Conservation (phyloP, 2,113 vertebrate genomes). For the Montifringilla adamsi region DNA sequence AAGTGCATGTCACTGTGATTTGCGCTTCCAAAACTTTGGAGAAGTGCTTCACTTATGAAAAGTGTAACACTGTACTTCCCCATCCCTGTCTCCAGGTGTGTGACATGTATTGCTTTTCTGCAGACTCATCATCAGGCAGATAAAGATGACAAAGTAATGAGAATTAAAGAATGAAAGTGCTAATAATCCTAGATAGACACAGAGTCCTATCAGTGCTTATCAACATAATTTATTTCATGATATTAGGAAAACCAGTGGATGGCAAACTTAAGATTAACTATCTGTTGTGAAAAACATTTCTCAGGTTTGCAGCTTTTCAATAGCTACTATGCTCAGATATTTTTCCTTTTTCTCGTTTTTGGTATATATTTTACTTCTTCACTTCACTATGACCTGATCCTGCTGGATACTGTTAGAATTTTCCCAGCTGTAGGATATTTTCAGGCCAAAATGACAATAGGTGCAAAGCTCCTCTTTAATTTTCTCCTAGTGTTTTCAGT, state of each 20-base stretch:
- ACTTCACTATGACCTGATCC: neutral
- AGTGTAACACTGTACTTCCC: neutral
- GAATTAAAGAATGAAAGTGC: neutral
- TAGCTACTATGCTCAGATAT: neutral
- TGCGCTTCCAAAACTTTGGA: neutral
- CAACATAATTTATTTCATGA: neutral
- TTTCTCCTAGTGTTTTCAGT: neutral
- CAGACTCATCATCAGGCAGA: neutral
- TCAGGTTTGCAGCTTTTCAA: neutral
- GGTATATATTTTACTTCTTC: neutral
- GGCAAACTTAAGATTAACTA: neutral
- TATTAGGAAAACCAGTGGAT: neutral
- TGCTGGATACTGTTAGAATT: neutral
- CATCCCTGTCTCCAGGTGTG: neutral
- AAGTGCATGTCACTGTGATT: rapidly evolving
- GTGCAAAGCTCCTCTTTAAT: neutral
- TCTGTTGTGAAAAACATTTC: neutral
- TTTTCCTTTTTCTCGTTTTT: neutral
- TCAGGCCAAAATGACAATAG: neutral
- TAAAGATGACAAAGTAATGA: neutral
- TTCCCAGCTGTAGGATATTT: neutral
- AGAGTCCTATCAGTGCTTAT: neutral
- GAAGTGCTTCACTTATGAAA: neutral
- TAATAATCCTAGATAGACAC: neutral
- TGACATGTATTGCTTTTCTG: neutral